Base-by-base conservation (phyloP, 1,140 invertebrate species). In the Drosophila suzukii region DNA sequence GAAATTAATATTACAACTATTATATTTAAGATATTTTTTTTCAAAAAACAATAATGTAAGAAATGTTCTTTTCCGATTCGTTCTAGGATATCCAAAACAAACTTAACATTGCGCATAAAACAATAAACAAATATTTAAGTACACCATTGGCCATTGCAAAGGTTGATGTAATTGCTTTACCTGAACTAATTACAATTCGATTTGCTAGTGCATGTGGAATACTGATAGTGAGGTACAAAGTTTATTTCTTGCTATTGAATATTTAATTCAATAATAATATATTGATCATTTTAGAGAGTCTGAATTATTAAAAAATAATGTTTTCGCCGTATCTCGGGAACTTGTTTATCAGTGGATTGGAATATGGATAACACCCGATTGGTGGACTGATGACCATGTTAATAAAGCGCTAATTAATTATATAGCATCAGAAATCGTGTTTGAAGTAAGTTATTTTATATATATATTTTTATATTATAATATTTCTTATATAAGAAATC, bases 341-440 rank as follows among this genome's bases (percentile, higher is more conserved):
- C 63, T 96, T 15, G 93, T 94, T 6, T 96, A 96, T 88, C 95
- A 96, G 78, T 97, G 96, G 96, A 92, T 97, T 15, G 96, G 96
- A 0, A 94, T 95, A 39, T 93, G 95, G 46, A 94, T 95, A 5
- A 96, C 96, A 0, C 96, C 96, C 0, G 94, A 93, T 34, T 95
- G 94, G 94, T 96, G 95, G 95, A 95, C 93, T 38, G 95, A 96
- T 67, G 94, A 94, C 2, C 94, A 95, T 73, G 91, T 96, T 4
- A 96, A 95, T 72, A 95, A 96, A 75, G 96, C 95, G 1, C 88
- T 97, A 1, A 95, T 95, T 8, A 94, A 95, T 51, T 97, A 96
- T 67, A 72, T 97, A n/a, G 95, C 96, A 12, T 94, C 95, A 0
- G 94, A 95, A 83, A 94, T 94, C 13, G 94, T 94, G 2, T 93